Base-by-base conservation (phyloP, 2,113 vertebrate genomes). In the Stomatorhinus ivindoensis region DNA sequence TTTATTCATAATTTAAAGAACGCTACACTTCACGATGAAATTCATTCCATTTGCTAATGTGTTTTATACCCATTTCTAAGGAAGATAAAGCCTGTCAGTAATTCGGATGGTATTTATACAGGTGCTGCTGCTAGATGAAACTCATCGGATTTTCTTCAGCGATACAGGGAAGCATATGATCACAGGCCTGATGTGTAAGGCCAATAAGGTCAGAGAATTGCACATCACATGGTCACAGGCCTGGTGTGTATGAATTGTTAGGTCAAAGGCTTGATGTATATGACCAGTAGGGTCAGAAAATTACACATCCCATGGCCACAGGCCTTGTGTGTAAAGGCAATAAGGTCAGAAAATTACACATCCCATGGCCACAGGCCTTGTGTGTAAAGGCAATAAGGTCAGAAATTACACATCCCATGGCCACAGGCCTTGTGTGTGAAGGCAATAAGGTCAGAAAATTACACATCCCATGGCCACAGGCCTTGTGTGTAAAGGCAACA, bases 101-200 rank as follows among this genome's bases (percentile, higher is more conserved):
- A 84, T 47, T 84, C 5, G 19, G 19, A 42, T 42, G 21, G 4
- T 47, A 47, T 89, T 61, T 91, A 87, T 89, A 4, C 88, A 99
- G 98, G 92, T 96, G n/a, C 95, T 99, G 89, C 94, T 99, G 91
- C 90, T 97, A 47, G 97, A 97, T 91, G 96, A 97, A 91, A 96
- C 92, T 88, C 97, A 99, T 93, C 97, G 96, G 88, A 93, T 95
- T 0, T 99, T 99, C 93, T 99, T 99, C 89, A 97, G 97, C 93
- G 97, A 99, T 91, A 97, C 97, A 6, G 98, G 98, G 89, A 98
- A 98, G 91, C 97, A 97, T 93, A 99, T 99, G 97, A 97, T 99
- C 91, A 93, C 94, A 61, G 55, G 55, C 55, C 55, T 61, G 55
- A 61, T 61, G 55, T 61, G 24, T 61, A 61, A 61, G 55, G 55